Evolutionary conservation across 2,797 vertebrate species (phyloP), one percentile per base, ranked within the genome.

Genomic region (Phrynocephalus guinanensis): DNA sequence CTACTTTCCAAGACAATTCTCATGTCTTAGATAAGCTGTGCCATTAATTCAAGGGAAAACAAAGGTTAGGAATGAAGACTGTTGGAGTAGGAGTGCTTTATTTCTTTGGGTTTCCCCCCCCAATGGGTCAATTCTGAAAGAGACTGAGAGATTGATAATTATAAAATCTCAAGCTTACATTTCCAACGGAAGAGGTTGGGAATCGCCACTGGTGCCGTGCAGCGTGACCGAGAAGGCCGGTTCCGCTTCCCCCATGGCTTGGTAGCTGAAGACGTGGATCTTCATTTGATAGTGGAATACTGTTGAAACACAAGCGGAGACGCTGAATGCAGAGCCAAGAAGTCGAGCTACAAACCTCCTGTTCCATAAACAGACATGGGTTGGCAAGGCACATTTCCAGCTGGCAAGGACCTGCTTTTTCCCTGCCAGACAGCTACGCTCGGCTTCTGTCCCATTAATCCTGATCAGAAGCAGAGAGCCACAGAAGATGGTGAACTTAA

Each of bases 261-360:
- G 97, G 50, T 97, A 97, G 96, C 98, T 97, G 94, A 99, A 99
- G 88, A 99, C 96, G 0, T 99, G 98, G 97, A 99, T 98, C 96
- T 99, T 99, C 98, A 99, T 97, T 96, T 99, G 99, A 89, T 99
- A 99, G 86, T 99, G 99, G 94, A 97, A 99, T 72, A 99, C 99
- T 97, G 93, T 71, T 83, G 70, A 90, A 84, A 94, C 5, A 91
- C 60, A 78, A 82, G 44, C 28, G 90, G 24, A 90, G 73, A 90
- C 79, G 63, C 15, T 16, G 52, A 24, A 6, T 18, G 56, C 20
- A 86, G 5, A 88, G 68, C 11, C 48, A 60, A 13, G 5, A 44
- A 16, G 38, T 44, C 52, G 13, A 56, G 6, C 38, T 3, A n/a
- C 24, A 56, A 68, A 82, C 9, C 5, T 6, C 15, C 30, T 56